These are phyloP conservation scores for Taenioides sp. DNA, from an alignment of 2,797 vertebrate species.

Conservation along the genomic window DNA sequence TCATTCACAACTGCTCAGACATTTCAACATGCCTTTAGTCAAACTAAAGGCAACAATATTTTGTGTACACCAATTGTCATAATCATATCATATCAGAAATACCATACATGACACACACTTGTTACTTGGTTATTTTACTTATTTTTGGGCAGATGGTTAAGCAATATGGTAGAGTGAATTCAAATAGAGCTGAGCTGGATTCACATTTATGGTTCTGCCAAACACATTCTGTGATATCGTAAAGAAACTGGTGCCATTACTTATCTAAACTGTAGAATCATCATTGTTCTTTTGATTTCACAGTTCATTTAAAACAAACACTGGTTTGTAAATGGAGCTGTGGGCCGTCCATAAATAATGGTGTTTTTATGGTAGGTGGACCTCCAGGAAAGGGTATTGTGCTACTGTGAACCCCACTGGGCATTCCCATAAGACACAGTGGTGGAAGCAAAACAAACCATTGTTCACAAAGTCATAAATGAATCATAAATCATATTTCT, in stretches of 20 bases:
- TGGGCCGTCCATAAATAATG: constrained; percentile 57
- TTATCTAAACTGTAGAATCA: constrained; percentile 11
- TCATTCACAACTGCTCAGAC: background rate
- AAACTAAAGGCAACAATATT: no score
- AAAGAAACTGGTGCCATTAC: constrained; percentile 20
- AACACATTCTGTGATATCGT: background rate
- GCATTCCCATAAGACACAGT: constrained; percentile 27
- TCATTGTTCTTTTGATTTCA: constrained; percentile 39
- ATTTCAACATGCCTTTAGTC: background rate
- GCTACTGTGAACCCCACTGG: constrained; percentile 53
- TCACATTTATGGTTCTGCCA: background rate
- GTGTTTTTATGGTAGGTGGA: constrained; percentile 56
- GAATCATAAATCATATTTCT: constrained; percentile 5
- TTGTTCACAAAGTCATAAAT: constrained; percentile 19
- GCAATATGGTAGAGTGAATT: background rate
- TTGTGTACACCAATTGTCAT: background rate
- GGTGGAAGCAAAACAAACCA: constrained; percentile 20
- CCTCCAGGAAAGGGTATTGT: constrained; percentile 54
- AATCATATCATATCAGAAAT: no score
- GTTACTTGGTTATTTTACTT: background rate
- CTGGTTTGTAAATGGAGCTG: constrained; percentile 39
- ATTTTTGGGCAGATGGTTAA: background rate
- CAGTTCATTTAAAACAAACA: constrained; percentile 46
- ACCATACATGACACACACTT: background rate
- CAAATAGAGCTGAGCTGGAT: background rate